Evolutionary conservation across 2,888 invertebrate genomes (phyloP).

Genomic region (Cheilosia pagana): DNA sequence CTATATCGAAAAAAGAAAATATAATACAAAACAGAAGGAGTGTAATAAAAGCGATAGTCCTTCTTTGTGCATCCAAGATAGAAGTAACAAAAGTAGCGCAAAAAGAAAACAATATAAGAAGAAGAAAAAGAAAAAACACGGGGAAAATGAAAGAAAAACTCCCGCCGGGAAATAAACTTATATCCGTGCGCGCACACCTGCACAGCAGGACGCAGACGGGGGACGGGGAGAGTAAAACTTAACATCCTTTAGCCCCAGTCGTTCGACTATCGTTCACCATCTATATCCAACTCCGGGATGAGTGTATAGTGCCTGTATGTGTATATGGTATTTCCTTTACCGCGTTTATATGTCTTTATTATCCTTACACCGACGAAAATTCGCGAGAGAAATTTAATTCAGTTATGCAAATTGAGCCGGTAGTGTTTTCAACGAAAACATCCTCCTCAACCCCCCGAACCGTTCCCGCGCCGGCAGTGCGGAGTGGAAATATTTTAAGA

Average conservation of each 20-base stretch:
- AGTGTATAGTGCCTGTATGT: conserved; percentile 19
- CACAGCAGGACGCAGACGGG: conserved; percentile 56
- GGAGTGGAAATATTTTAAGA: conserved; percentile 33
- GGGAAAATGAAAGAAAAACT: conserved; percentile 61
- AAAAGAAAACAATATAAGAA: neutral
- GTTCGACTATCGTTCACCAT: conserved; percentile 65
- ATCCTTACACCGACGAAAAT: conserved; percentile 73
- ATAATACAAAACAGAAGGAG: conserved; percentile 28
- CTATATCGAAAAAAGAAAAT: conserved; percentile 6
- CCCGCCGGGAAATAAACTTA: conserved; percentile 73
- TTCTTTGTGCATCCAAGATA: conserved; percentile 46
- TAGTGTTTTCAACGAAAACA: conserved; percentile 74
- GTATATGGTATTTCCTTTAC: conserved; percentile 68
- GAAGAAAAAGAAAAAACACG: conserved; percentile 19
- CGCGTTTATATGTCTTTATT: conserved; percentile 74
- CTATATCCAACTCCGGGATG: conserved; percentile 7
- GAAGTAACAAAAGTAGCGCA: conserved; percentile 21
- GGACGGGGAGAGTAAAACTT: conserved; percentile 58
- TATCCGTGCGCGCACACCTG: conserved; percentile 60
- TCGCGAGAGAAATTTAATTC: conserved; percentile 75
- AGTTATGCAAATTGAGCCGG: conserved; percentile 75
- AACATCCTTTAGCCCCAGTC: conserved; percentile 39
- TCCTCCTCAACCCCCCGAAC: conserved; percentile 13
- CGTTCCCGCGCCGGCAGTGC: neutral
- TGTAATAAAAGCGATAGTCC: conserved; percentile 61